phyloP scores from a whole-genome alignment of 2,113 vertebrate species.

The Ameiurus melas region DNA sequence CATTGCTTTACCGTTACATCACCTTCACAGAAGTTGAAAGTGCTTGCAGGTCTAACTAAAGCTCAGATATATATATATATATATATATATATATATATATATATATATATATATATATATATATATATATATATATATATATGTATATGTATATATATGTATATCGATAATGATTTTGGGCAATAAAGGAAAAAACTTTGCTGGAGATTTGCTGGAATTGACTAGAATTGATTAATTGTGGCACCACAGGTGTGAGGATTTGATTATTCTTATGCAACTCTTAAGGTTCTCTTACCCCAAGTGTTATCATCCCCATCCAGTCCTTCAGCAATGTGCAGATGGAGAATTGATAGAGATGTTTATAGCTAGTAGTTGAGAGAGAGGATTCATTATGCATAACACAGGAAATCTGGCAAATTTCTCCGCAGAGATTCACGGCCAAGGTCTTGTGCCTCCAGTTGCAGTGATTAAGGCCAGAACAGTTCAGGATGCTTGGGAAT shows the following conservation, averaged over 20 bases:
- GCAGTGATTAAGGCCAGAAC: constrained; percentile 14
- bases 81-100: too few relatives aligned
- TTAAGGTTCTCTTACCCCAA: constrained; percentile 4
- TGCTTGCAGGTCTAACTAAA: neutral
- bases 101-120: too few relatives aligned
- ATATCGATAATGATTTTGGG: neutral
- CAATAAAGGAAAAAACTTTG: too few relatives aligned
- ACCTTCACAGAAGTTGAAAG: constrained; percentile 6
- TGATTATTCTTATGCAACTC: constrained; percentile 17
- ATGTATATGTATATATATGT: too few relatives aligned
- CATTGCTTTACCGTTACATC: constrained; percentile 43
- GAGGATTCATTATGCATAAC: constrained; percentile 17
- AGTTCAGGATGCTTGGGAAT: constrained; percentile 2
- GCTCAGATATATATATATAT: neutral
- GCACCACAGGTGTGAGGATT: constrained; percentile 3
- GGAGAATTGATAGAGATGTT: constrained; percentile 21
- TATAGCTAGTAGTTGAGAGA: constrained; percentile 9
- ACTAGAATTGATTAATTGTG: constrained; percentile 24
- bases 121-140: too few relatives aligned
- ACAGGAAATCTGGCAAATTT: constrained; percentile 1
- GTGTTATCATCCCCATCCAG: neutral
- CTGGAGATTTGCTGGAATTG: neutral
- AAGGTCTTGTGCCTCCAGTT: neutral
- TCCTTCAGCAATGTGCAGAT: neutral
- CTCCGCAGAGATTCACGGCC: constrained; percentile 6